Evolutionary conservation across 1,140 invertebrate genomes (phyloP).

Genomic region (Zaprionus capensis): DNA sequence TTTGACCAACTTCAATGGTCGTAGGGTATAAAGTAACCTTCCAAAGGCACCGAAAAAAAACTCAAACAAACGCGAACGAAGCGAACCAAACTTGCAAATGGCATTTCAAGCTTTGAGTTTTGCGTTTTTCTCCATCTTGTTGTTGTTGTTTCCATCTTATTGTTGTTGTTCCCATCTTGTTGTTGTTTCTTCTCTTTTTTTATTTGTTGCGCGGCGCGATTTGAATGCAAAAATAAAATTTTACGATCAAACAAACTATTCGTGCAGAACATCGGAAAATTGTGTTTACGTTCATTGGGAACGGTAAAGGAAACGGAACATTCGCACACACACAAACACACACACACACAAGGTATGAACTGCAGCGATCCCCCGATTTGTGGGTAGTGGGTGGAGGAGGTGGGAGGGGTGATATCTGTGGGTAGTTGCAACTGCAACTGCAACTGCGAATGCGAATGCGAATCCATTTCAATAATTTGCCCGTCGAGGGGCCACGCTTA

Average conservation of each 20-base stretch:
- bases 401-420: not conserved
- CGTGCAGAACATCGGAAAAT: slow-evolving; percentile 80
- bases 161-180: not conserved
- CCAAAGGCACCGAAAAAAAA: slow-evolving; percentile 5
- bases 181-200: slow-evolving; percentile 14
- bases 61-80: not conserved
- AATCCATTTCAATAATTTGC: slow-evolving; percentile 81
- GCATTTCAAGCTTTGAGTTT: slow-evolving; percentile 42
- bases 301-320: slow-evolving; percentile 43
- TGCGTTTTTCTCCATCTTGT: not conserved
- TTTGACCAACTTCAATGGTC: not conserved
- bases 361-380: not conserved
- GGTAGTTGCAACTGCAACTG: not conserved
- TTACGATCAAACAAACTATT: slow-evolving; percentile 82
- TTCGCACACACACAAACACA: slow-evolving; percentile 3
- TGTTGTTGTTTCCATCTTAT: not conserved
- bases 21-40: not conserved
- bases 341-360: too few relatives aligned
- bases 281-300: slow-evolving; percentile 73
- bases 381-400: not conserved
- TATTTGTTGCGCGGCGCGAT: slow-evolving; percentile 64
- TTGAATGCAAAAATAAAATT: slow-evolving; percentile 81
- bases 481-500: slow-evolving; percentile 65
- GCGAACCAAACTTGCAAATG: slow-evolving; percentile 51
- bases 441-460: slow-evolving; percentile 53